phyloP scores from a whole-genome alignment of 2,888 invertebrate species.

The Anticlea derivata region DNA sequence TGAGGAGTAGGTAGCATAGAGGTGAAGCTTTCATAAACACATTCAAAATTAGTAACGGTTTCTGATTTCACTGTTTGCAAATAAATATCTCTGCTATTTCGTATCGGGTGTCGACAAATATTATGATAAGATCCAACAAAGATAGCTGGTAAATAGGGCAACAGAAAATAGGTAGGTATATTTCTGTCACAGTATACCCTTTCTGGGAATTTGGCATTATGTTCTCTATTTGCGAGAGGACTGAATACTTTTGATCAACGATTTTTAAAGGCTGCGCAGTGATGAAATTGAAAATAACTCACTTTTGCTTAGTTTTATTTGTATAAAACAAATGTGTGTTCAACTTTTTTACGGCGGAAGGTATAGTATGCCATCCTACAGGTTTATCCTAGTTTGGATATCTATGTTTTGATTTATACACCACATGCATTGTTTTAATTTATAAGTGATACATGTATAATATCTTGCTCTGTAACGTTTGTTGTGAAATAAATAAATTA shows the following conservation, averaged over 20 bases:
- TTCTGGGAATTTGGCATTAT: background rate
- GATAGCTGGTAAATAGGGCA: background rate
- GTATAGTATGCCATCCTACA: no score
- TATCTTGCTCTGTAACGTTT: no score
- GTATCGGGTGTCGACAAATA: slow-evolving; percentile 12
- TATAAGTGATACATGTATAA: no score
- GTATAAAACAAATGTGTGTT: no score
- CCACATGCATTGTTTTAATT: no score
- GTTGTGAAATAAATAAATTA: no score
- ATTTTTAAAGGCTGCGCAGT: background rate
- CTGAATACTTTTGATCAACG: background rate
- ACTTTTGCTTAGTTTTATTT: no score
- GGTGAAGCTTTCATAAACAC: background rate
- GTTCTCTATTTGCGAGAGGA: background rate
- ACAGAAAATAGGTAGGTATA: background rate
- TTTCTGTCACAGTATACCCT: background rate
- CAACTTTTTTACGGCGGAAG: no score
- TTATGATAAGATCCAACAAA: slow-evolving; percentile 9
- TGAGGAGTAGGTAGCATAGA: no score
- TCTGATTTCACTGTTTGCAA: slow-evolving; percentile 2
- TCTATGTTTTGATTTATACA: no score
- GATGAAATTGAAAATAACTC: background rate
- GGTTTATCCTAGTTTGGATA: no score
- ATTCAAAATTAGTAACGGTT: background rate
- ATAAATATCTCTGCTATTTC: slow-evolving; percentile 5